Conservation (phyloP, 2,113 vertebrate species). For the Forbesichthys papilliferus region DNA sequence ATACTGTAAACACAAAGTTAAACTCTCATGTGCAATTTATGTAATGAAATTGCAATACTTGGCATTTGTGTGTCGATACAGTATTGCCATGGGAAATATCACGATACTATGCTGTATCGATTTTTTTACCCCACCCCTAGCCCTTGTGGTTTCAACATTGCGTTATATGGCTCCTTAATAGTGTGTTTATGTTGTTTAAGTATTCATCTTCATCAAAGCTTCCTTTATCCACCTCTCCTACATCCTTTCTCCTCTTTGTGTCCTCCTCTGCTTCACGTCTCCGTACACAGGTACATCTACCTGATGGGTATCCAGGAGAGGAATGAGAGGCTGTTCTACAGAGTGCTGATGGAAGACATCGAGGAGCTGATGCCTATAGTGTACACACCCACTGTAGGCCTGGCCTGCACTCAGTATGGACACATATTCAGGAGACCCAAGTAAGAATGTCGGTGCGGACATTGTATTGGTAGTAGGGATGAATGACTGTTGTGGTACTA, state of each 20-base stretch:
- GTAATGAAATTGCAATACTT: no score
- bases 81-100: no score
- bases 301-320: slow-evolving; percentile 98
- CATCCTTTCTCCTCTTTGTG: not conserved
- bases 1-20: no score
- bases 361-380: slow-evolving; percentile 95
- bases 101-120: no score
- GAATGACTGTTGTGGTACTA: not conserved
- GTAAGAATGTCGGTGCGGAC: slow-evolving; percentile 72
- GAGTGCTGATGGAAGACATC: slow-evolving; percentile 92
- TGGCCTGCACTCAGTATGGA: slow-evolving; percentile 96
- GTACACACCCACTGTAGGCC: slow-evolving; percentile 95
- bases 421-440: slow-evolving; percentile 97
- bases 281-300: slow-evolving; percentile 87
- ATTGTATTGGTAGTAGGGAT: not conserved
- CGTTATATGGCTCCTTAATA: no score
- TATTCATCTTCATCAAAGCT: not conserved
- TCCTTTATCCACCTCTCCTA: not conserved
- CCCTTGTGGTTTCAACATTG: not conserved
- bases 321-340: slow-evolving; percentile 93
- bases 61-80: no score
- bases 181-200: not conserved
- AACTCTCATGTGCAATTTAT: no score
- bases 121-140: no score
- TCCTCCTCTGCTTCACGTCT: not conserved